These are phyloP conservation scores for Perizoma affinitatum DNA, from an alignment of 2,888 invertebrate genomes.

Conservation along the genomic window DNA sequence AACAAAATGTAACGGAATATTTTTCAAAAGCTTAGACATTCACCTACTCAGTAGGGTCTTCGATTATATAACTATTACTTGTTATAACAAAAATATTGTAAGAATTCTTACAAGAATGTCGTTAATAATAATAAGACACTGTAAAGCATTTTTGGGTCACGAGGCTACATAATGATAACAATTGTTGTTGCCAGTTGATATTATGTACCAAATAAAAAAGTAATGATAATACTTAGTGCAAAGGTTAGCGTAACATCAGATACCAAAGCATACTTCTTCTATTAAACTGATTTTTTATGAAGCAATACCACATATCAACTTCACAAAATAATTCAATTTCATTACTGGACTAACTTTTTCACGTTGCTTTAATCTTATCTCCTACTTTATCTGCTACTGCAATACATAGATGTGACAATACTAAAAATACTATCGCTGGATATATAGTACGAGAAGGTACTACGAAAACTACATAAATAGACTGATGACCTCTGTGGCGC, in stretches of 20 bases:
- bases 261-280: slow-evolving; percentile 50
- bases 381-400: background rate
- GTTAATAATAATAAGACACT: slow-evolving; percentile 27
- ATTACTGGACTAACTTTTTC: no score
- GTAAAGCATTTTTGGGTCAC: slow-evolving; percentile 74
- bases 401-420: no score
- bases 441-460: no score
- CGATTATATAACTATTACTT: no score
- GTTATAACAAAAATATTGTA: no score
- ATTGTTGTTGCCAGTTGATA: slow-evolving; percentile 73
- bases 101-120: slow-evolving; percentile 13
- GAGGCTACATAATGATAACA: slow-evolving; percentile 76
- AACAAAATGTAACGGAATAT: no score
- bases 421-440: no score
- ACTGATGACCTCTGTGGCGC: no score
- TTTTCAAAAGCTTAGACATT: no score
- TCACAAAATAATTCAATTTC: no score
- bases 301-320: slow-evolving; percentile 11
- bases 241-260: slow-evolving; percentile 80
- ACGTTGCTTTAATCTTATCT: background rate
- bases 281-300: slow-evolving; percentile 24
- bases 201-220: slow-evolving; percentile 69
- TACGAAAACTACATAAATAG: no score
- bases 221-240: slow-evolving; percentile 67
- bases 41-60: no score